Percentiles rank a stretch among this genome's conserved stretches.
Evolutionary conservation across 2,113 vertebrate genomes (phyloP).

Genomic region (Australoheros scitulus): DNA sequence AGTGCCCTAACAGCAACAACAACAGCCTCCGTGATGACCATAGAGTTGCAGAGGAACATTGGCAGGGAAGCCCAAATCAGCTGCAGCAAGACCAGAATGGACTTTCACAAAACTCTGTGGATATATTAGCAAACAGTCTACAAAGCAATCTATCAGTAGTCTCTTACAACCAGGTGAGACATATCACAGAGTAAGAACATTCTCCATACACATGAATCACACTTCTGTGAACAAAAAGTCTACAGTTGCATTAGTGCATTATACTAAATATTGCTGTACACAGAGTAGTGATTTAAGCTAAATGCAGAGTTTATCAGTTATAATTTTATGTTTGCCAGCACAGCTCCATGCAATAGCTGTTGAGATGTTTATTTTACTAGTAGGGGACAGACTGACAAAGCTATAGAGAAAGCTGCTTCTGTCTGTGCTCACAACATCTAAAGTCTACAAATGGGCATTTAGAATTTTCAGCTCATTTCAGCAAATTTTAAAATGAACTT

Average conservation of each 20-base stretch:
- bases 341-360: neutral
- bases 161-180: conserved; percentile 97
- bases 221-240: neutral
- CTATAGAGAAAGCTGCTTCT: neutral
- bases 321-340: neutral
- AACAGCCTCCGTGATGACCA: conserved; percentile 74
- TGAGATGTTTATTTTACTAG: neutral
- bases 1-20: conserved; percentile 84
- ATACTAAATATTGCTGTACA: neutral
- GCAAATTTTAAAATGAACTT: neutral
- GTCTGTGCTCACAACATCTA: neutral
- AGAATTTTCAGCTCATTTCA: neutral
- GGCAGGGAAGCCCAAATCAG: conserved; percentile 91
- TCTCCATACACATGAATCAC: neutral
- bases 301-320: neutral
- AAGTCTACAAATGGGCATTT: neutral
- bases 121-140: conserved; percentile 97
- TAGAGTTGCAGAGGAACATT: conserved; percentile 90
- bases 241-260: neutral
- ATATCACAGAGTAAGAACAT: neutral
- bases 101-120: conserved; percentile 99
- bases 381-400: neutral
- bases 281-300: neutral
- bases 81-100: conserved; percentile 98
- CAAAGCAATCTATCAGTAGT: conserved; percentile 98